Base-by-base conservation (phyloP, 2,797 vertebrate genomes). In the Tokudaia tokunoshimensis region DNA sequence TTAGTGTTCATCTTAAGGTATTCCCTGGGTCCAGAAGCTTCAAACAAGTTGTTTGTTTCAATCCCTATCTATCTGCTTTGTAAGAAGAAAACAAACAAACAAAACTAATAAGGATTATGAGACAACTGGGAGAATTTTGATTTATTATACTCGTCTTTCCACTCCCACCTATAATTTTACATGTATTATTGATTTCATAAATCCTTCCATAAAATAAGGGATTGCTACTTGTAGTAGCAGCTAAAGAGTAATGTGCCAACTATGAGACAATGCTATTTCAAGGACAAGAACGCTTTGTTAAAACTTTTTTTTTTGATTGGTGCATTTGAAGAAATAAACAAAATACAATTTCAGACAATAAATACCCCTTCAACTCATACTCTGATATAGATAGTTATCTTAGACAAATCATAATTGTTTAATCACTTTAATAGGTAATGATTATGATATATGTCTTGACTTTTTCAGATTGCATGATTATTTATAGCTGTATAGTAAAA, bases 341-440 rank as follows among this genome's bases (percentile, higher is more conserved):
- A 37, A 7, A 94, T 8, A 81, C 41, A 95, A 52, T 84, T 95
- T 84, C 50, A 70, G 91, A 57, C 19, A 50, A 22, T 88, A 88
- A 95, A 91, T 15, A 22, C 29, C 74, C 34, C 29, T 57, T 89
- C 44, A 94, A 65, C 81, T 94, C 26, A 92, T 75, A 89, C 6
- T 89, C 22, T 78, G 3, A 92, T 94, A 44, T 57, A 44, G 13
- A 2, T 70, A 10, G 22, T 92, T 96, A 90, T 50, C 12, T 88
- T 94, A 89, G 37, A 52, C 55, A 92, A 85, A 95, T 70, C 24
- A 96, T 95, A 96, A 94, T 83, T 75, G 88, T 91, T 81, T 86
- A 96, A 95, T 91, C n/a, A 95, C n/a, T 94, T 96, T 89, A 97
- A 80, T 91, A 94, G 20, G 14, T 91, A 92, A 94, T 95, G 14